phyloP scores from a whole-genome alignment of 2,888 invertebrate genomes.

The Actias luna region DNA sequence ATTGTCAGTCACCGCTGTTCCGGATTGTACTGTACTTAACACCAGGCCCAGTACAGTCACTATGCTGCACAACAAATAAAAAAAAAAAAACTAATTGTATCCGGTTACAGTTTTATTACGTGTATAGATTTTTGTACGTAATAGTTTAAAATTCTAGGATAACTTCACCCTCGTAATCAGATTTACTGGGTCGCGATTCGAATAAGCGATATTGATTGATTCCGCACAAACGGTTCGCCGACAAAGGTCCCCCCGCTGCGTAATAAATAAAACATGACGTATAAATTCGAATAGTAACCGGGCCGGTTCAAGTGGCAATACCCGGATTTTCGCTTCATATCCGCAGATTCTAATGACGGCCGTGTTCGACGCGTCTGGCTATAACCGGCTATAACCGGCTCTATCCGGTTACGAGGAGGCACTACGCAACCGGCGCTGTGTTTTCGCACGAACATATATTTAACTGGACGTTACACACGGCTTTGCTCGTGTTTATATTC shows the following conservation, averaged over 20 bases:
- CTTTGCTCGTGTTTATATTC: too few relatives aligned
- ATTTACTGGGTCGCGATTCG: neutral
- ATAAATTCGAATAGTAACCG: neutral
- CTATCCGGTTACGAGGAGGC: slow-evolving; percentile 5
- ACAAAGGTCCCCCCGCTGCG: neutral
- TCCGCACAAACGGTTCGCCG: neutral
- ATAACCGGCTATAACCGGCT: slow-evolving; percentile 8
- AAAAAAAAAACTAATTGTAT: too few relatives aligned
- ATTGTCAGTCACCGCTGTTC: too few relatives aligned
- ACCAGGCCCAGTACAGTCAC: too few relatives aligned
- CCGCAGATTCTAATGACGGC: slow-evolving; percentile 6
- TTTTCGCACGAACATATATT: neutral
- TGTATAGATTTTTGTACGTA: too few relatives aligned
- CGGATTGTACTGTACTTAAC: too few relatives aligned
- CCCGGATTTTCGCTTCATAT: slow-evolving; percentile 11
- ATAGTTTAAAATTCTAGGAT: neutral
- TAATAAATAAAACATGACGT: slow-evolving; percentile 8
- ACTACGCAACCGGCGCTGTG: neutral
- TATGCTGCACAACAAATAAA: too few relatives aligned
- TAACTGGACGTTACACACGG: too few relatives aligned
- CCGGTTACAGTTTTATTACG: too few relatives aligned
- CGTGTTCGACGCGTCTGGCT: slow-evolving; percentile 5
- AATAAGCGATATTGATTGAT: slow-evolving; percentile 6
- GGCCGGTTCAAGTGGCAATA: slow-evolving; percentile 6
- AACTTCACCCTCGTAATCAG: neutral